A percentile compares a stretch with the other conserved stretches of the same genome.
Conservation (phyloP, 1,140 invertebrate species). For the Gryon sp. region DNA sequence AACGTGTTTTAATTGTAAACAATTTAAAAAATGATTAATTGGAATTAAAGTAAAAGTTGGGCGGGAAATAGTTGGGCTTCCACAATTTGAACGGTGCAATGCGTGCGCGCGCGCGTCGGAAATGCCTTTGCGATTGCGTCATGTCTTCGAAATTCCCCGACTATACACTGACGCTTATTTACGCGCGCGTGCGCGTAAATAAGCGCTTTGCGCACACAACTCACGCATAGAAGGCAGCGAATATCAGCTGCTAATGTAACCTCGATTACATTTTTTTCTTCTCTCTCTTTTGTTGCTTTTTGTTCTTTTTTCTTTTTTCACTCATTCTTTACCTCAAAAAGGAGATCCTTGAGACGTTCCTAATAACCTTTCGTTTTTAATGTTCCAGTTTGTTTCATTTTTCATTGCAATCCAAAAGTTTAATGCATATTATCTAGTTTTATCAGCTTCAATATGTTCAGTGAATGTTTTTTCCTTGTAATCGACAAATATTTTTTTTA, state of each 20-base stretch:
- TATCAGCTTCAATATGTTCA: too few relatives aligned
- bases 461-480: too few relatives aligned
- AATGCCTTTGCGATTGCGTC: constrained; percentile 76
- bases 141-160: constrained; percentile 75
- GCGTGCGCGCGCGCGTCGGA: constrained; percentile 75
- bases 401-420: too few relatives aligned
- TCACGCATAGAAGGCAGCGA: constrained; percentile 30
- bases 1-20: too few relatives aligned
- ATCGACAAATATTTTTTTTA: too few relatives aligned
- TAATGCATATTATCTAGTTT: too few relatives aligned
- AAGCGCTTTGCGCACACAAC: constrained; percentile 31
- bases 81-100: constrained; percentile 47
- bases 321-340: constrained; percentile 53
- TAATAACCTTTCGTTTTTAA: constrained; percentile 40
- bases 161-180: constrained; percentile 48
- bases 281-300: too few relatives aligned
- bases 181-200: constrained; percentile 50
- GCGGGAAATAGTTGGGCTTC: constrained; percentile 47
- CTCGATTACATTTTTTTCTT: constrained; percentile 58
- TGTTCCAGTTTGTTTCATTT: too few relatives aligned
- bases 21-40: too few relatives aligned
- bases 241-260: constrained; percentile 49
- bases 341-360: constrained; percentile 34
- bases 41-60: too few relatives aligned
- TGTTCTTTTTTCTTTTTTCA: too few relatives aligned